Evolutionary conservation across 1,140 invertebrate genomes (phyloP).

Genomic region (Papilio helenus): DNA sequence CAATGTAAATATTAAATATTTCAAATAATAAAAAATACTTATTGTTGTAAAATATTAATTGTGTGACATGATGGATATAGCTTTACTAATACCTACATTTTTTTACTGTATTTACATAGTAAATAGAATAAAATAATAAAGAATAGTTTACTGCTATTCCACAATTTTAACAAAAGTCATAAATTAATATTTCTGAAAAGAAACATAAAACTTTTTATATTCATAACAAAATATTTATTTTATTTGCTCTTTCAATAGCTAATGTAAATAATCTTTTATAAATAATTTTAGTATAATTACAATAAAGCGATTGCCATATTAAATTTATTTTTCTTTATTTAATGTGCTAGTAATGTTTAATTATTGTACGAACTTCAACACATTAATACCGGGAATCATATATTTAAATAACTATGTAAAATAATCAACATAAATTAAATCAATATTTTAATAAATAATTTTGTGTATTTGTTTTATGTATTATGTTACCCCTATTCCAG

Average conservation of each 20-base stretch:
- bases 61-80: conserved; percentile 29
- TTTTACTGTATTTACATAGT: background rate
- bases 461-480: conserved; percentile 10
- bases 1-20: background rate
- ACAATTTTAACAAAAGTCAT: background rate
- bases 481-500: background rate
- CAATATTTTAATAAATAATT: conserved; percentile 37
- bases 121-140: conserved; percentile 1
- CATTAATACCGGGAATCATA: conserved; percentile 14
- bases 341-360: conserved; percentile 15
- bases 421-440: conserved; percentile 21
- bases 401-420: conserved; percentile 37
- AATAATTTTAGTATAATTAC: conserved; percentile 33
- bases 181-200: too few species aligned
- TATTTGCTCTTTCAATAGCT: background rate
- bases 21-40: background rate
- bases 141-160: background rate
- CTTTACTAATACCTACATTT: conserved; percentile 36
- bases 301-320: conserved; percentile 43
- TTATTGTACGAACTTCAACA: background rate
- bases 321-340: conserved; percentile 45
- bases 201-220: too few species aligned
- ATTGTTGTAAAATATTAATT: conserved; percentile 11
- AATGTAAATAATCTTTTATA: conserved; percentile 44
- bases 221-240: background rate